Percentiles rank a stretch among this genome's conserved stretches.
Evolutionary conservation across 92 coral and sea anemone genomes (phyloP).

Genomic region (Porites cylindrica): DNA sequence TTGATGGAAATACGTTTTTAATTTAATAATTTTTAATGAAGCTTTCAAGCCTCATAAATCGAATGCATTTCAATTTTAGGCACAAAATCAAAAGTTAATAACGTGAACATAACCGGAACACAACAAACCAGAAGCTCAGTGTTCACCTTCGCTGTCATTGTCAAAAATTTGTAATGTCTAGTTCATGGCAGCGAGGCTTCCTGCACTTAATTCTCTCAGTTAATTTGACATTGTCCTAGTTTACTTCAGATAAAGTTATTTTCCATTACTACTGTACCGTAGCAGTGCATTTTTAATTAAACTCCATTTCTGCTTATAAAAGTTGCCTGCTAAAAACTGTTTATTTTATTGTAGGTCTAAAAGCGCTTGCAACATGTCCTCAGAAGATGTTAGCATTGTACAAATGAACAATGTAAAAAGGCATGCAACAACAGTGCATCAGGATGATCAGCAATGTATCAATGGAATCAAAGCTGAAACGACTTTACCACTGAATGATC

Average conservation of each 20-base stretch:
- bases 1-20: background rate
- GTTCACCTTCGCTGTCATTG: too few relatives aligned
- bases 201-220: too few relatives aligned
- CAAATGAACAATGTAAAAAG: slow-evolving; percentile 21
- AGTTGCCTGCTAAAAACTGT: background rate
- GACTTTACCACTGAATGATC: slow-evolving; percentile 1
- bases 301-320: too few relatives aligned
- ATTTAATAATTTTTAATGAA: background rate
- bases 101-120: background rate
- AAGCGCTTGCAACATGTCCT: slow-evolving; percentile 57
- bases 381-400: slow-evolving; percentile 32
- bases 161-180: too few relatives aligned
- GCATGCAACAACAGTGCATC: slow-evolving; percentile 13
- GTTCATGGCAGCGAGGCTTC: too few relatives aligned
- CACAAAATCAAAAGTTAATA: background rate
- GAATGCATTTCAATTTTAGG: background rate
- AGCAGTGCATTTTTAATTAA: too few relatives aligned
- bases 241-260: too few relatives aligned
- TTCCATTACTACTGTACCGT: too few relatives aligned
- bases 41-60: slow-evolving; percentile 7
- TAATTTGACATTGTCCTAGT: too few relatives aligned
- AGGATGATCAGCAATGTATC: slow-evolving; percentile 4
- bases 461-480: slow-evolving; percentile 34
- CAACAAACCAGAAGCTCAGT: background rate
- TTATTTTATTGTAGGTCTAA: slow-evolving; percentile 14